phyloP scores from a whole-genome alignment of 2,888 invertebrate genomes.

The Meiosimyza decipiens region DNA sequence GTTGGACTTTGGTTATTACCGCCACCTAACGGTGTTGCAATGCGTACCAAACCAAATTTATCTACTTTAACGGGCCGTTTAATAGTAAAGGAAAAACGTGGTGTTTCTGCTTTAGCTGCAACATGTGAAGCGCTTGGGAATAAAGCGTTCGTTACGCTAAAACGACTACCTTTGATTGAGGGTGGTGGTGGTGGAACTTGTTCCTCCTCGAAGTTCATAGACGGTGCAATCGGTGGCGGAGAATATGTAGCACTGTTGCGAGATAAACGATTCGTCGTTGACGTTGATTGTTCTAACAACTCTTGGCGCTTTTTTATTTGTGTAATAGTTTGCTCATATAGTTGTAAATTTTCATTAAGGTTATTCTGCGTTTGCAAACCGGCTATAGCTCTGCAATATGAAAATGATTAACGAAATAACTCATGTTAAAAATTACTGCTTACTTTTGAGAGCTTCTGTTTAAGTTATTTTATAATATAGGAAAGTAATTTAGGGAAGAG shows the following conservation, averaged over 20 bases:
- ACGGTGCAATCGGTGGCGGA: slow-evolving; percentile 53
- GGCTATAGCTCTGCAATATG: slow-evolving; percentile 47
- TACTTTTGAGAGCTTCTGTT: slow-evolving; percentile 21
- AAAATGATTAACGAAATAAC: neutral
- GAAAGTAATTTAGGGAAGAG: neutral
- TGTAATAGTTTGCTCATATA: slow-evolving; percentile 62
- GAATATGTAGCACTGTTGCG: slow-evolving; percentile 33
- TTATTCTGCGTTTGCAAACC: slow-evolving; percentile 66
- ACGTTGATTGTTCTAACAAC: slow-evolving; percentile 41
- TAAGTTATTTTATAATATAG: neutral
- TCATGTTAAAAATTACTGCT: neutral
- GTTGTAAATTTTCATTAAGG: slow-evolving; percentile 54
- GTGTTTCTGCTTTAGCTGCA: slow-evolving; percentile 35
- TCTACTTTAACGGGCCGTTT: slow-evolving; percentile 73
- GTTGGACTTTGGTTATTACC: slow-evolving; percentile 39
- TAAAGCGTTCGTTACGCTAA: neutral
- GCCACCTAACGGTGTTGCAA: slow-evolving; percentile 70
- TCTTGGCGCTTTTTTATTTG: slow-evolving; percentile 48
- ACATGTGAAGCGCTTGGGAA: neutral
- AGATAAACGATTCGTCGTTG: slow-evolving; percentile 6
- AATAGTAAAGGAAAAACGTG: slow-evolving; percentile 61
- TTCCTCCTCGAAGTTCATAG: slow-evolving; percentile 36
- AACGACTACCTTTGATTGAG: neutral
- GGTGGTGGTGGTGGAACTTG: slow-evolving; percentile 33
- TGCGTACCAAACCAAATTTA: slow-evolving; percentile 78